Base-by-base conservation (phyloP, 1,140 invertebrate genomes). In the Kradibia gibbosae region DNA sequence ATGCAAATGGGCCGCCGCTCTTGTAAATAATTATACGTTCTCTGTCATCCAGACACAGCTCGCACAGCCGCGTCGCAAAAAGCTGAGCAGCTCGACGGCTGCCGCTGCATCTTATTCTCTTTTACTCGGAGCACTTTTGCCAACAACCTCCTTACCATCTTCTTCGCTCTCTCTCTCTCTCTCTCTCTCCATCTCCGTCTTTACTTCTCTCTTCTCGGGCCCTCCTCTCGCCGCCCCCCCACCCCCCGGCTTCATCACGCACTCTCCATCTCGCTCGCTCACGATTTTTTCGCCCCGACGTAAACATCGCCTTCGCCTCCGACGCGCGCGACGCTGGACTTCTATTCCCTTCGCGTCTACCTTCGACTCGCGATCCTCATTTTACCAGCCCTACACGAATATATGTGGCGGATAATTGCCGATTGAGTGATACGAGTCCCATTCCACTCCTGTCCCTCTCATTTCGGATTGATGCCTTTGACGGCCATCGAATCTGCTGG, bases 261-360 rank as follows among this genome's bases (percentile, higher is more conserved):
- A 13, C 15, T 11, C 3, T 45, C 34, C 34, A n/a, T n/a, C n/a
- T n/a, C n/a, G n/a, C n/a, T n/a, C n/a, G n/a, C n/a, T n/a, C n/a
- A n/a, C n/a, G n/a, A n/a, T n/a, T 70, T 60, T 76, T 57, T 72
- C 39, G 71, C 80, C 39, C 57, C 77, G 81, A 84, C 81, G 82
- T 85, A 84, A 86, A 85, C 85, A 82, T 86, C 86, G 81, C 78
- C 85, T 84, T 75, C 65, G 79, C 72, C 57, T 77, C 67, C 71
- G n/a, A 74, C n/a, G n/a, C n/a, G n/a, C n/a, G n/a, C n/a, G n/a
- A n/a, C n/a, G 17, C 17, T 17, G 45, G 17, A 48, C 7, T 48
- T 48, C 17, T 48, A 48, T 48, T 48, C 45, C 45, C 80, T 81
- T 73, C 82, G 36, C 80, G 50, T 17, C 57, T 71, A 80, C 78